Conservation (phyloP, 2,888 invertebrate genomes). For the Neocrepidodera transversa region DNA sequence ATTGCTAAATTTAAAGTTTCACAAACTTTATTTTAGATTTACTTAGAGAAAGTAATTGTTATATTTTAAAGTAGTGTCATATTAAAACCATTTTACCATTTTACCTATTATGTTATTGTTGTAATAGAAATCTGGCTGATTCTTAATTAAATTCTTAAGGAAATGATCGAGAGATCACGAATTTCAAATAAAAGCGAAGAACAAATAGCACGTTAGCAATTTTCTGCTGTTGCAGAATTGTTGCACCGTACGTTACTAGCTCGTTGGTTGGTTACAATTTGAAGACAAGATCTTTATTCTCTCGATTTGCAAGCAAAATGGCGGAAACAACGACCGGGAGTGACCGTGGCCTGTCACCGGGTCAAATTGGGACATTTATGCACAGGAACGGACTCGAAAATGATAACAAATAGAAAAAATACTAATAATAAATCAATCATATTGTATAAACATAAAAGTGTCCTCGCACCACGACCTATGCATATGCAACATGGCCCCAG, state of each 20-base stretch:
- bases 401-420: too few relatives aligned
- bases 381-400: conserved; percentile 13
- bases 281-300: conserved; percentile 39
- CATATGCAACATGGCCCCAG: too few relatives aligned
- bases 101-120: too few relatives aligned
- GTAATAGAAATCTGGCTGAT: background rate
- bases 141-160: conserved; percentile 21
- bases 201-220: conserved; percentile 17
- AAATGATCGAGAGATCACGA: conserved; percentile 24
- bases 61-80: too few relatives aligned
- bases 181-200: conserved; percentile 18
- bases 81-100: too few relatives aligned
- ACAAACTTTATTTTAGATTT: too few relatives aligned
- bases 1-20: too few relatives aligned
- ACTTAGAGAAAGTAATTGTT: too few relatives aligned
- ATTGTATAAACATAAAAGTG: too few relatives aligned
- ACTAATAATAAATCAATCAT: too few relatives aligned
- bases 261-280: conserved; percentile 31
- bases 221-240: conserved; percentile 30
- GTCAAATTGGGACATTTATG: conserved; percentile 47
- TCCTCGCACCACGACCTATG: too few relatives aligned
- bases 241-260: conserved; percentile 24
- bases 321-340: conserved; percentile 50
- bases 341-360: conserved; percentile 49
- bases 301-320: conserved; percentile 43